phyloP scores from a whole-genome alignment of 2,797 vertebrate species.

The Pogonophryne albipinna region DNA sequence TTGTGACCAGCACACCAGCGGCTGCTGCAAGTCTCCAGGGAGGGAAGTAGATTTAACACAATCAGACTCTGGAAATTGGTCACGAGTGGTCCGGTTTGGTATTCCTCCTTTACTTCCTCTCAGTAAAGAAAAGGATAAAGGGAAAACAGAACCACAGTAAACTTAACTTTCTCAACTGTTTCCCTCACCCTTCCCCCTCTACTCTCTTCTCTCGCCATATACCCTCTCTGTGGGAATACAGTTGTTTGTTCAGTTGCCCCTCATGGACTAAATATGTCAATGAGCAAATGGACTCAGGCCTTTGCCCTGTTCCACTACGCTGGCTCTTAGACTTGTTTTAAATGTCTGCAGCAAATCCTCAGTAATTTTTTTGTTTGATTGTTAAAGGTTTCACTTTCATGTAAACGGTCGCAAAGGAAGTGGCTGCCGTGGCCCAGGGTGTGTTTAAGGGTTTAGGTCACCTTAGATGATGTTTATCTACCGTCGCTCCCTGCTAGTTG shows the following conservation, averaged over 20 bases:
- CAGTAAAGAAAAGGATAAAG: slow-evolving; percentile 34
- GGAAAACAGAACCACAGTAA: slow-evolving; percentile 54
- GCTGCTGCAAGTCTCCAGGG: slow-evolving; percentile 37
- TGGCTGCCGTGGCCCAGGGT: background rate
- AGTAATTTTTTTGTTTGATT: background rate
- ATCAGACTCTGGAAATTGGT: slow-evolving; percentile 48
- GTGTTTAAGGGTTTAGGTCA: background rate
- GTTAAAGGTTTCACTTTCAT: slow-evolving; percentile 38
- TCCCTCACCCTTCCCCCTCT: background rate
- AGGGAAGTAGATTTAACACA: slow-evolving; percentile 55
- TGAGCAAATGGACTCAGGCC: slow-evolving; percentile 64
- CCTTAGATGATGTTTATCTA: slow-evolving; percentile 20
- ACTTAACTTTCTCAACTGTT: slow-evolving; percentile 43
- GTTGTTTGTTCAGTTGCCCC: slow-evolving; percentile 70
- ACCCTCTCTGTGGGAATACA: slow-evolving; percentile 50
- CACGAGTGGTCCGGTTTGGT: slow-evolving; percentile 16
- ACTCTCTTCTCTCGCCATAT: slow-evolving; percentile 11
- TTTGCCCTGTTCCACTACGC: slow-evolving; percentile 29
- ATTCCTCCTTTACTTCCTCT: slow-evolving; percentile 49
- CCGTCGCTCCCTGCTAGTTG: background rate
- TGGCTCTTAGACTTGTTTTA: slow-evolving; percentile 13
- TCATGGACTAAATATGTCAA: slow-evolving; percentile 68
- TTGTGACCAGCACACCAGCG: slow-evolving; percentile 50
- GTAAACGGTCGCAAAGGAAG: slow-evolving; percentile 26
- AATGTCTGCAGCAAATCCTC: slow-evolving; percentile 25